Evolutionary conservation across 92 coral and sea anemone genomes (phyloP).

Genomic region (Metridium senile): DNA sequence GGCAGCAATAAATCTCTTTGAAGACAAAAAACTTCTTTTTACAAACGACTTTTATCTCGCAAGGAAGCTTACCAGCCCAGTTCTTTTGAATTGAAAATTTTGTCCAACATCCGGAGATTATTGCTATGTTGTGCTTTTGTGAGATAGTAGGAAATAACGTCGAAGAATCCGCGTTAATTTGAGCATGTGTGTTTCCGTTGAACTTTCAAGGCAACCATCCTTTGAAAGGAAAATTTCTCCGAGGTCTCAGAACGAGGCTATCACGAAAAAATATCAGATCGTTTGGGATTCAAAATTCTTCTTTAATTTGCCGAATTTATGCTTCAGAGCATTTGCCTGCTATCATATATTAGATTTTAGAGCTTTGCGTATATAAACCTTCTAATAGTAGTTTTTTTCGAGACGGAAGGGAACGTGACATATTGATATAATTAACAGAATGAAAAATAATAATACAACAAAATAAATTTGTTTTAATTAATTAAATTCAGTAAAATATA

Average conservation of each 20-base stretch:
- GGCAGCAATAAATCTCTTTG: slow-evolving; percentile 9
- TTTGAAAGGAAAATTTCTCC: not conserved
- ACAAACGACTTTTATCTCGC: not conserved
- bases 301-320: not conserved
- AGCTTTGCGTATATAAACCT: too few relatives aligned
- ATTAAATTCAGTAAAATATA: not conserved
- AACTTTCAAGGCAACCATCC: too few relatives aligned
- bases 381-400: too few relatives aligned
- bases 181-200: not conserved
- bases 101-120: not conserved
- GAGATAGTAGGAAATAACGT: not conserved
- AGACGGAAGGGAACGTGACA: too few relatives aligned
- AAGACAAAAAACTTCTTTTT: not conserved
- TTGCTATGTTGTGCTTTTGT: not conserved
- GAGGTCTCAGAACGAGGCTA: slow-evolving; percentile 38
- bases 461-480: too few relatives aligned
- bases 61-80: not conserved
- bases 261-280: not conserved
- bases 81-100: not conserved
- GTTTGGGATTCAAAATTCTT: not conserved
- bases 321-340: not conserved
- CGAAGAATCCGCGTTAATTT: not conserved
- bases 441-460: too few relatives aligned
- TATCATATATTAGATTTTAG: too few relatives aligned
- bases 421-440: too few relatives aligned